Base-by-base conservation (phyloP, 2,888 invertebrate species). In the Xylocampa areola region DNA sequence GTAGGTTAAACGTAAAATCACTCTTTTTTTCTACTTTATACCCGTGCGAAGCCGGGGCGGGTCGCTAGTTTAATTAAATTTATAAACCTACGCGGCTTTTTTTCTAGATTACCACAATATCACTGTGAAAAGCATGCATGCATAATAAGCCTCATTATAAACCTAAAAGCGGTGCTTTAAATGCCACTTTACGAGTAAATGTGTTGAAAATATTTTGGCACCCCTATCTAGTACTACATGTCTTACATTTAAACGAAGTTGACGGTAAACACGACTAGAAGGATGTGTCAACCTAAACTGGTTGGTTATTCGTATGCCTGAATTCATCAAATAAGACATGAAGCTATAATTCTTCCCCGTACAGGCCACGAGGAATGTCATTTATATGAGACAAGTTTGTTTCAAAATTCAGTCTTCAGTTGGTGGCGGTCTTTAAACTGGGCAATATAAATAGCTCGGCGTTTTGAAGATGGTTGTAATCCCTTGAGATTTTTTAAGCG, bases 241-340 rank as follows among this genome's bases (percentile, higher is more conserved):
- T 54, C 43, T 50, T 14, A 45, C 17, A 44, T 58, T 64, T 58
- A 33, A 59, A 32, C 61, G 30, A 6, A 70, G 11, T 53, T 61
- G 40, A 62, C 62, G 39, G 61, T 57, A 49, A 64, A 60, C 61
- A 61, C 37, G 48, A 60, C 57, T 53, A 55, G 14, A 41, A 53
- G 43, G 62, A 72, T 64, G 55, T 77, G 35, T 78, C 86, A 74
- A 57, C 45, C 6, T 60, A 77, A 49, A 68, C 62, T 81, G 84
- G 85, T 47, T 64, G 61, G 51, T 63, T 55, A 51, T 62, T 71
- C 65, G 68, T 79, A 78, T 79, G 84, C 77, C 77, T 80, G 83
- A 85, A 88, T 89, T 85, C 87, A 89, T 90, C 90, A 89, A 88
- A 86, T 75, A 80, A 72, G 86, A 89, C 86, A 77, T 76, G 74